These are phyloP conservation scores for Acrossocheilus fasciatus DNA, from an alignment of 2,797 vertebrate genomes.

Conservation along the genomic window DNA sequence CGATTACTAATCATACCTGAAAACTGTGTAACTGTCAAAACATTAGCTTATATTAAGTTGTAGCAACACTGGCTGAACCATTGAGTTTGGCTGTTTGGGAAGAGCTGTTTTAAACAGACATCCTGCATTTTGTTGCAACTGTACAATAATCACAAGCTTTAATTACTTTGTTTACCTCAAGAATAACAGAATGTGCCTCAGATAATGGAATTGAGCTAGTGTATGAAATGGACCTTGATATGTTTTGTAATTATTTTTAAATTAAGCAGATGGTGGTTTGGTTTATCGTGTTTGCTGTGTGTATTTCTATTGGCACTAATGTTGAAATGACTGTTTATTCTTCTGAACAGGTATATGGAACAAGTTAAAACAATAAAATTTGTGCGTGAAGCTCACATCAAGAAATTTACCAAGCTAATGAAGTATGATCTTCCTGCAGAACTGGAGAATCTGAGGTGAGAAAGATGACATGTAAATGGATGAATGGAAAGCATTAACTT, in stretches of 20 bases:
- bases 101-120: background rate
- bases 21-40: background rate
- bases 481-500: background rate
- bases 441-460: conserved; percentile 87
- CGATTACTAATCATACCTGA: background rate
- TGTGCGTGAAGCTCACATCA: conserved; percentile 77
- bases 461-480: background rate
- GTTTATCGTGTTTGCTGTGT: background rate
- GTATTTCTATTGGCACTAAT: background rate
- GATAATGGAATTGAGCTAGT: background rate
- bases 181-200: background rate
- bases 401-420: conserved; percentile 86
- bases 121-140: background rate
- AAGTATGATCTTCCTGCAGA: conserved; percentile 84
- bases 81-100: background rate
- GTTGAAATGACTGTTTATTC: background rate
- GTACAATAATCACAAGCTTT: background rate
- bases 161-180: background rate
- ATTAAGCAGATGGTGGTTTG: too few species aligned
- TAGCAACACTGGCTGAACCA: background rate
- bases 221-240: background rate
- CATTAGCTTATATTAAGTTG: background rate
- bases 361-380: conserved; percentile 87
- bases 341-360: conserved; percentile 86
- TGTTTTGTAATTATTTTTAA: background rate